These are phyloP conservation scores for Nudaria mundana DNA, from an alignment of 2,888 invertebrate genomes.

Conservation along the genomic window DNA sequence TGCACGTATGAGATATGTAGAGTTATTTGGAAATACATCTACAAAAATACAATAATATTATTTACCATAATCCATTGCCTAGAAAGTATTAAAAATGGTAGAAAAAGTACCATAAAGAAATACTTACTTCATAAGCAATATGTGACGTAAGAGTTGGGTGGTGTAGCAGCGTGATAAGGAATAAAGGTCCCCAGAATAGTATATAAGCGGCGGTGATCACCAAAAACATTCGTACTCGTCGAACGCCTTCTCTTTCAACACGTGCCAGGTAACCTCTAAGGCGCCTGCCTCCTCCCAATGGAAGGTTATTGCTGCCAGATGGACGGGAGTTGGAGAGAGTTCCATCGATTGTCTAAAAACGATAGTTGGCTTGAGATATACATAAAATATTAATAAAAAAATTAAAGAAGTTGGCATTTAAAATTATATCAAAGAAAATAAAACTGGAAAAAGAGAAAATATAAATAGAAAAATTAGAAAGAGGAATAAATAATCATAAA, in stretches of 20 bases:
- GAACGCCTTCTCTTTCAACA: constrained; percentile 90
- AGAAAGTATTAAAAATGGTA: background rate
- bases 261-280: constrained; percentile 89
- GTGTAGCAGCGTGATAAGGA: constrained; percentile 90
- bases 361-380: no score
- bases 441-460: no score
- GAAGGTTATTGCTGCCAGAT: constrained; percentile 57
- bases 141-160: constrained; percentile 87
- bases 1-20: constrained; percentile 94
- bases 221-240: constrained; percentile 92
- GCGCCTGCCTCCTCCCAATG: constrained; percentile 85
- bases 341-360: constrained; percentile 70
- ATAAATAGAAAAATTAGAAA: no score
- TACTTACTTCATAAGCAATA: constrained; percentile 86
- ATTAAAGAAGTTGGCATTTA: no score
- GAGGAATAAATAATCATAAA: no score
- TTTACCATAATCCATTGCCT: background rate
- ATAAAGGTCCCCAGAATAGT: constrained; percentile 94
- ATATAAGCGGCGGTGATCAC: constrained; percentile 92
- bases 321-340: constrained; percentile 57
- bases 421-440: no score
- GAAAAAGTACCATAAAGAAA: background rate
- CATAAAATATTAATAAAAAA: no score
- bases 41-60: no score
- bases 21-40: constrained; percentile 86